Conservation (phyloP, 1,140 invertebrate species). For the Hypothenemus hampei region DNA sequence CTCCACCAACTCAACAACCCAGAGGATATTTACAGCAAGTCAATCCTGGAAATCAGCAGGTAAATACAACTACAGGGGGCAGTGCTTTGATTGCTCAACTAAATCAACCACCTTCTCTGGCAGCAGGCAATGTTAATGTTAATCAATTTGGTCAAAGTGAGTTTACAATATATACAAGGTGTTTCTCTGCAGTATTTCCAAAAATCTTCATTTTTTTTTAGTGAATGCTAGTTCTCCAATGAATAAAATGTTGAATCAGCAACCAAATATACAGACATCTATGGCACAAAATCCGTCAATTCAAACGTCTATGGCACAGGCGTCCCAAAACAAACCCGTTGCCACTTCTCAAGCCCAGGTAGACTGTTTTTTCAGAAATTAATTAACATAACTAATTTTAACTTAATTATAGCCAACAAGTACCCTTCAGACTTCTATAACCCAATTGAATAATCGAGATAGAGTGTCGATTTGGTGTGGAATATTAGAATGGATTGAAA, state of each 20-base stretch:
- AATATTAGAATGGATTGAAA: conserved; percentile 87
- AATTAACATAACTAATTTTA: not conserved
- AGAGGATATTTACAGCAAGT: conserved; percentile 13
- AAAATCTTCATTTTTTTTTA: no score
- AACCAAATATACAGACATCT: conserved; percentile 26
- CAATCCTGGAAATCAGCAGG: conserved; percentile 36
- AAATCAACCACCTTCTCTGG: conserved; percentile 56
- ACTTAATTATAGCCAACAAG: no score
- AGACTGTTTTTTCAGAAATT: conserved; percentile 17
- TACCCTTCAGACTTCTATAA: no score
- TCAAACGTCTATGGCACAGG: conserved; percentile 28
- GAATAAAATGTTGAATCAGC: conserved; percentile 27
- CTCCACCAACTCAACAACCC: conserved; percentile 41
- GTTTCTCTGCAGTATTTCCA: no score
- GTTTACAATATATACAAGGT: conserved; percentile 3
- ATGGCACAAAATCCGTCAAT: conserved; percentile 22
- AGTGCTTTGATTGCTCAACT: conserved; percentile 66
- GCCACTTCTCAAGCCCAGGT: conserved; percentile 31
- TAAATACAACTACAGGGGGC: conserved; percentile 42
- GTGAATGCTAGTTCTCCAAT: conserved; percentile 26
- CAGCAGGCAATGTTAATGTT: conserved; percentile 48
- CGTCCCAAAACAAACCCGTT: conserved; percentile 28
- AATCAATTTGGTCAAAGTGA: conserved; percentile 51
- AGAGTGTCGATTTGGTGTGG: conserved; percentile 80
- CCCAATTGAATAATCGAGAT: conserved; percentile 48